A percentile compares a stretch with the other conserved stretches of the same genome.
phyloP scores from a whole-genome alignment of 2,888 invertebrate species.

The Phalangium opilio region DNA sequence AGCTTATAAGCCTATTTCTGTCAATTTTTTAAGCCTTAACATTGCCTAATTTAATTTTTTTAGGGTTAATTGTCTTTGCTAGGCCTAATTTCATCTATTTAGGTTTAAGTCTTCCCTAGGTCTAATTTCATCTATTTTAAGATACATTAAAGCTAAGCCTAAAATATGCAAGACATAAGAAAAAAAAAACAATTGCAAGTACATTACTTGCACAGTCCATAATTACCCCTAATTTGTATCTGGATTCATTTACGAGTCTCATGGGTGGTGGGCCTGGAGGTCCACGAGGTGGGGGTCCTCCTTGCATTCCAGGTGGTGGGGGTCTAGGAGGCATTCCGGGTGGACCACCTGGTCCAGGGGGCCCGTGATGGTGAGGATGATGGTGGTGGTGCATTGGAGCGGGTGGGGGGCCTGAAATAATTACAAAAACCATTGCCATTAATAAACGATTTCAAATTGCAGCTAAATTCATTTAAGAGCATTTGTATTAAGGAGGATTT shows the following conservation, averaged over 20 bases:
- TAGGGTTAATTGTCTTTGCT: no score
- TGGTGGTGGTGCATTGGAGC: slow-evolving; percentile 24
- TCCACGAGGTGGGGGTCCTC: slow-evolving; percentile 37
- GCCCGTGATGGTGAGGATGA: slow-evolving; percentile 34
- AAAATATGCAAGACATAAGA: no score
- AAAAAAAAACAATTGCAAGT: not conserved
- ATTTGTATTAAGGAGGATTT: no score
- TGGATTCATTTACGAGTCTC: not conserved
- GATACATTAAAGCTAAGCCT: no score
- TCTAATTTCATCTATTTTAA: no score
- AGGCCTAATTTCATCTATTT: not conserved
- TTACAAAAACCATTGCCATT: no score
- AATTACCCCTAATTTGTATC: not conserved
- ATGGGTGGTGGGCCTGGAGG: slow-evolving; percentile 37
- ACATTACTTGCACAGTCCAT: not conserved
- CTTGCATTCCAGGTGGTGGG: slow-evolving; percentile 38
- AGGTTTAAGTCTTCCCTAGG: not conserved
- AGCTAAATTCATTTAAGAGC: no score
- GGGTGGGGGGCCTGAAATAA: slow-evolving; percentile 24
- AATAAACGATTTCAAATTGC: no score
- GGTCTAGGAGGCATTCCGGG: slow-evolving; percentile 37
- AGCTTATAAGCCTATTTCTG: no score
- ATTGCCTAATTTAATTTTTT: no score
- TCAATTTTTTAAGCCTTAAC: no score
- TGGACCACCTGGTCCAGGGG: slow-evolving; percentile 30